Evolutionary conservation across 1,140 invertebrate species (phyloP).

Genomic region (Papilio polytes): DNA sequence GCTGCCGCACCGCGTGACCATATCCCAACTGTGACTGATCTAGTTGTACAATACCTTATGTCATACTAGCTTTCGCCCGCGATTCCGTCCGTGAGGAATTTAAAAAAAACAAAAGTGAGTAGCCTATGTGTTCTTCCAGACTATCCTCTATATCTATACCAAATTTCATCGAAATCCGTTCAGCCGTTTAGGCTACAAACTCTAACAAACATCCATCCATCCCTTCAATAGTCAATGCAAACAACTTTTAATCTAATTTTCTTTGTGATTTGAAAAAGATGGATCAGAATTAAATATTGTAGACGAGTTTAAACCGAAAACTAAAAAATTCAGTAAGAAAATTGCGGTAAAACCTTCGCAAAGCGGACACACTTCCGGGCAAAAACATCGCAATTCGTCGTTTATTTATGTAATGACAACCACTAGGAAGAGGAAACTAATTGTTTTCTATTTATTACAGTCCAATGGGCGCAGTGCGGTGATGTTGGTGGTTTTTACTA

Average conservation of each 20-base stretch:
- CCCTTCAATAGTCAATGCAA: not conserved
- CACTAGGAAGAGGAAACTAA: slow-evolving; percentile 27
- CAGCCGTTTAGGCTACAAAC: too few species aligned
- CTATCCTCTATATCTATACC: too few species aligned
- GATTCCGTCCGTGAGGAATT: too few species aligned
- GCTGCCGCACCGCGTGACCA: not conserved
- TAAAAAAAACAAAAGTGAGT: too few species aligned
- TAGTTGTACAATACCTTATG: not conserved
- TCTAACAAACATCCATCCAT: too few species aligned
- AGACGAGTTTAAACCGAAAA: not conserved
- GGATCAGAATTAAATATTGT: not conserved
- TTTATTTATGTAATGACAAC: slow-evolving; percentile 20
- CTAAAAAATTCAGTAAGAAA: slow-evolving; percentile 4
- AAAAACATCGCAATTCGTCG: not conserved
- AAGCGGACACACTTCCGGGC: slow-evolving; percentile 12
- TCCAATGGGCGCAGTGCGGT: slow-evolving; percentile 14
- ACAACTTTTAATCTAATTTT: not conserved
- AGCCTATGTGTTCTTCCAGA: too few species aligned
- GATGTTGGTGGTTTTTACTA: not conserved
- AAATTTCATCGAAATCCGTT: too few species aligned
- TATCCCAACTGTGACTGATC: slow-evolving; percentile 2
- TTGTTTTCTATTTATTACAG: slow-evolving; percentile 28
- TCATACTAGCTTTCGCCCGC: not conserved
- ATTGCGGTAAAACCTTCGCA: slow-evolving; percentile 25
- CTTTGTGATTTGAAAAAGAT: not conserved